phyloP scores from a whole-genome alignment of 2,888 invertebrate genomes.

The Trichacis sp. region DNA sequence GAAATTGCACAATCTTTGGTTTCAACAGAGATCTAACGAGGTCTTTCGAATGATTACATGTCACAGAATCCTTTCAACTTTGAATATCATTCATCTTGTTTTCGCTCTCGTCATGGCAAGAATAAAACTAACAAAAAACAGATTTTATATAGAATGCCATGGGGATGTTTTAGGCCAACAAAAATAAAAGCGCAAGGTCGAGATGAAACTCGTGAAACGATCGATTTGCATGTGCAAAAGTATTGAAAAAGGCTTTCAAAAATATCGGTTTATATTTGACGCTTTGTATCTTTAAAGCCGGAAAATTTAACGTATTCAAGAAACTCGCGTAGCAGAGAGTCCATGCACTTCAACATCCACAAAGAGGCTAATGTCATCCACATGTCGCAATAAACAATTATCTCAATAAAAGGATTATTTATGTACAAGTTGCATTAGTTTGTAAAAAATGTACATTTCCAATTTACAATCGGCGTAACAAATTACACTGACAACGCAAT shows the following conservation, averaged over 20 bases:
- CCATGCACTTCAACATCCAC: slow-evolving; percentile 20
- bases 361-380: background rate
- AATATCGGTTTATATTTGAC: slow-evolving; percentile 5
- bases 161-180: slow-evolving; percentile 31
- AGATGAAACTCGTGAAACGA: slow-evolving; percentile 18
- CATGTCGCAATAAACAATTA: background rate
- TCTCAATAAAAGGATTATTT: background rate
- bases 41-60: slow-evolving; percentile 24
- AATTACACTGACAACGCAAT: too few relatives aligned
- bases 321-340: slow-evolving; percentile 43
- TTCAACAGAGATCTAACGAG: slow-evolving; percentile 50
- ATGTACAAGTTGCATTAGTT: too few relatives aligned
- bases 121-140: slow-evolving; percentile 14
- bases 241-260: slow-evolving; percentile 9
- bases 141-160: slow-evolving; percentile 16
- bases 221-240: slow-evolving; percentile 34
- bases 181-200: slow-evolving; percentile 24
- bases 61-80: background rate
- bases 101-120: slow-evolving; percentile 25
- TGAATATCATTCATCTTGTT: background rate
- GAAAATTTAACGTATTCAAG: slow-evolving; percentile 33
- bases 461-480: too few relatives aligned
- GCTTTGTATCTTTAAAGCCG: background rate
- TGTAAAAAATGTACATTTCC: too few relatives aligned
- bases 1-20: slow-evolving; percentile 54